A percentile compares a stretch with the other conserved stretches of the same genome.
phyloP scores from a whole-genome alignment of 2,113 vertebrate genomes.

The Ictidomys tridecemlineatus region DNA sequence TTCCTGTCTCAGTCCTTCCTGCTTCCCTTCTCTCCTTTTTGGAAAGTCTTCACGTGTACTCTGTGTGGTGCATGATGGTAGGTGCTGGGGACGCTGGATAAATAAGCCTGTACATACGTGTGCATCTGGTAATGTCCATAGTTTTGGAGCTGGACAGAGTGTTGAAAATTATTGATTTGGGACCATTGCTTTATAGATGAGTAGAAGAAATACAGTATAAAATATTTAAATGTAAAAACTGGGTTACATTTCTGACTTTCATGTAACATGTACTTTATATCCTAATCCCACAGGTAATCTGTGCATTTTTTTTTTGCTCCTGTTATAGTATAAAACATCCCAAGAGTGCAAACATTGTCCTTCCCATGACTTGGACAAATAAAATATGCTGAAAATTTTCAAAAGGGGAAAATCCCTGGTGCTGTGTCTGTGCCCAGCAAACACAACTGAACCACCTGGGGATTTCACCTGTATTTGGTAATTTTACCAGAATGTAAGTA shows the following conservation, averaged over 20 bases:
- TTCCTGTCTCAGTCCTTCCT: no score
- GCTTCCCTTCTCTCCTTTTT: not conserved
- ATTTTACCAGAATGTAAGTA: no score
- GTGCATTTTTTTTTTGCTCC: not conserved
- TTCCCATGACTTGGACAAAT: not conserved
- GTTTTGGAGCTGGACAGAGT: not conserved
- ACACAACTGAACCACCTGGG: not conserved
- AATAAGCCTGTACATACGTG: no score
- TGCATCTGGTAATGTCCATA: not conserved
- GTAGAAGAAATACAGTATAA: not conserved
- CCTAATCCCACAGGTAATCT: not conserved
- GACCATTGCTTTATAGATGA: not conserved
- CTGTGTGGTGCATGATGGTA: no score
- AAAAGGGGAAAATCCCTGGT: no score
- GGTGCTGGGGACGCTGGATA: fast-evolving
- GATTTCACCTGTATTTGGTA: no score
- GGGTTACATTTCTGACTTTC: no score
- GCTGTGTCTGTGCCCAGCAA: not conserved
- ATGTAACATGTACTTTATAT: not conserved
- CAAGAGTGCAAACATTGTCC: not conserved
- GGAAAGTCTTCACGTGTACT: not conserved
- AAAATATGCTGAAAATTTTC: no score
- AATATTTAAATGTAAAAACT: not conserved
- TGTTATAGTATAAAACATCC: not conserved
- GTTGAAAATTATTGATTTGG: not conserved